Evolutionary conservation across 2,888 invertebrate genomes (phyloP), one percentile per base, ranked within the genome.

Genomic region (Lasioglossum morio): DNA sequence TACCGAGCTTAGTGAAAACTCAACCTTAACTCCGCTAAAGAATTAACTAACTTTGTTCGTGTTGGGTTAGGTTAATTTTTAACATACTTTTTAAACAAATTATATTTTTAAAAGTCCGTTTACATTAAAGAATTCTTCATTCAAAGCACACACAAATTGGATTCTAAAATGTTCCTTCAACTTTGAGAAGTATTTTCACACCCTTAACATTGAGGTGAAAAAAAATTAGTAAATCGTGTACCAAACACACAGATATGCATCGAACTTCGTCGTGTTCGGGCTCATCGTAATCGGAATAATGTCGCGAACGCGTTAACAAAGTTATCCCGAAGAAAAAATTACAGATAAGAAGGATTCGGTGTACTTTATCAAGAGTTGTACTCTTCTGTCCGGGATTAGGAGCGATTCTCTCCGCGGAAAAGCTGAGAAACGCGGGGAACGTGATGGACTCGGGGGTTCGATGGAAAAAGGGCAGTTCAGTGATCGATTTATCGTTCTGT

Each of bases 401-500:
- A 23, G 10, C 53, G 53, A 53, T 23, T 53, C 23, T 23, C 53
- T 23, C 10, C 53, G 53, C 23, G 0, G 23, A 23, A 23, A 53
- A 23, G 53, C 23, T 23, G 53, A 8, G 2, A 8, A 23, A 23
- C 23, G 53, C 8, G 23, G 2, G 0, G 8, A 10, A 23, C 8
- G 23, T 10, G 23, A 8, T 53, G 10, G 53, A 23, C 7, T 10
- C 53, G 10, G 63, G 16, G 16, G 4, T 14, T n/a, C 53, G 5
- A 4, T 4, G 14, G 14, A 30, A 63, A 14, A 27, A 14, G 10
- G 23, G 12, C 10, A 14, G 14, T n/a, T 16, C 19, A 0, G 78
- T 78, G 48, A 84, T 75, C 72, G 78, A 84, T 72, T 79, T 72
- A 79, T 86, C 74, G 70, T 82, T 86, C 23, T 70, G 69, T 19